Evolutionary conservation across 2,797 vertebrate genomes (phyloP), one percentile per base, ranked within the genome.

Genomic region (Lindbergichthys nudifrons): DNA sequence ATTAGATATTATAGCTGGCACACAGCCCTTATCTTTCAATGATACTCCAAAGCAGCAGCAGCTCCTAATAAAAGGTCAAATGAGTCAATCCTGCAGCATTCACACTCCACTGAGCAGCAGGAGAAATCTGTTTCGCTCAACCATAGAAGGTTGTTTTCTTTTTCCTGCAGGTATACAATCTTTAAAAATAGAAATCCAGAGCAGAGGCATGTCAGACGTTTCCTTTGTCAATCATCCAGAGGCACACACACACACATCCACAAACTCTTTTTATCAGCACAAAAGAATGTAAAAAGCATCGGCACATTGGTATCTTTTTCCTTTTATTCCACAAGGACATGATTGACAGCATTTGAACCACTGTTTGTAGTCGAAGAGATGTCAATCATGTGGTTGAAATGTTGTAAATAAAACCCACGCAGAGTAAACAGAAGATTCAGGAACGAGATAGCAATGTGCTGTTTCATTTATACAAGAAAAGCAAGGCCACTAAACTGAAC

Each of bases 191-290:
- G 7, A 8, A 48, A 36, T 36, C 32, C 7, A 36, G 9, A 63
- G 3, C 36, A 13, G 46, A 30, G 36, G 21, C 32, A 21, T 26
- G 10, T 48, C 18, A 52, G 21, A 65, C 46, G 8, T 47, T n/a
- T 70, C 11, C 39, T 23, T n/a, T 53, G 48, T 50, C 69, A 57
- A 11, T 77, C 50, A 50, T 26, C 23, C 26, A 45, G 45, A 63
- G 14, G 6, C 3, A 16, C 41, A 42, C 42, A 16, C 41, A 42
- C 42, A 42, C 12, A n/a, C 53, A 46, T 15, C 6, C 39, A 30
- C 41, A n/a, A 21, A 19, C 39, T 21, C 57, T 32, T 36, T 3
- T 7, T 48, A 50, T 57, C 36, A 26, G 3, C n/a, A 54, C 42
- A 43, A 46, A 45, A 42, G 52, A 54, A 60, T 0, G 56, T 2